phyloP scores from a whole-genome alignment of 1,140 invertebrate genomes.

The Cydia fagiglandana region DNA sequence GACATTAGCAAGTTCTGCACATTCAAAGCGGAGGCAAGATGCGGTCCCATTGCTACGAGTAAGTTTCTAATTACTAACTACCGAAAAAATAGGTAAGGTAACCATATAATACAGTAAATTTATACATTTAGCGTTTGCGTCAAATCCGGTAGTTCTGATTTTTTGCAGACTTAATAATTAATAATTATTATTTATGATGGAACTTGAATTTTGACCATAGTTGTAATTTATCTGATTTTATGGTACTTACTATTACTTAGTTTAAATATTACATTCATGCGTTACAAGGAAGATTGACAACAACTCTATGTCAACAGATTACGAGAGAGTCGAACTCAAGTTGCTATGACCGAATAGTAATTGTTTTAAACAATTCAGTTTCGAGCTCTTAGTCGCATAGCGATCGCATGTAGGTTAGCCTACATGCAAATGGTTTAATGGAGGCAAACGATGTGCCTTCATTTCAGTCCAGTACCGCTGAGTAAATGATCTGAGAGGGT shows the following conservation, averaged over 20 bases:
- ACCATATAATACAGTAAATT: too few species aligned
- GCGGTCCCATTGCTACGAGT: slow-evolving; percentile 93
- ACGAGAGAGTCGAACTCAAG: neutral
- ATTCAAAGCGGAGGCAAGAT: slow-evolving; percentile 94
- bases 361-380: neutral
- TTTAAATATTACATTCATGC: neutral
- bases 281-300: neutral
- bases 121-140: too few species aligned
- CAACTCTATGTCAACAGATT: neutral
- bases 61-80: slow-evolving; percentile 69
- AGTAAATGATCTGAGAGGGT: slow-evolving; percentile 5
- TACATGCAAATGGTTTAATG: slow-evolving; percentile 28
- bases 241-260: too few species aligned
- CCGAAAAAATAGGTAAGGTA: too few species aligned
- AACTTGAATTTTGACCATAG: too few species aligned
- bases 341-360: neutral
- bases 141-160: too few species aligned
- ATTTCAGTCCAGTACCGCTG: slow-evolving; percentile 1
- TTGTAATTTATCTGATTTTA: too few species aligned
- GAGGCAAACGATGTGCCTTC: neutral
- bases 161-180: too few species aligned
- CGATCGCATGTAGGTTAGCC: too few species aligned
- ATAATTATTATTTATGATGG: too few species aligned
- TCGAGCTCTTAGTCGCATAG: neutral
- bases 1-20: slow-evolving; percentile 94